Evolutionary conservation across 2,113 vertebrate species (phyloP).

Genomic region (Emydocephalus ijimae): DNA sequence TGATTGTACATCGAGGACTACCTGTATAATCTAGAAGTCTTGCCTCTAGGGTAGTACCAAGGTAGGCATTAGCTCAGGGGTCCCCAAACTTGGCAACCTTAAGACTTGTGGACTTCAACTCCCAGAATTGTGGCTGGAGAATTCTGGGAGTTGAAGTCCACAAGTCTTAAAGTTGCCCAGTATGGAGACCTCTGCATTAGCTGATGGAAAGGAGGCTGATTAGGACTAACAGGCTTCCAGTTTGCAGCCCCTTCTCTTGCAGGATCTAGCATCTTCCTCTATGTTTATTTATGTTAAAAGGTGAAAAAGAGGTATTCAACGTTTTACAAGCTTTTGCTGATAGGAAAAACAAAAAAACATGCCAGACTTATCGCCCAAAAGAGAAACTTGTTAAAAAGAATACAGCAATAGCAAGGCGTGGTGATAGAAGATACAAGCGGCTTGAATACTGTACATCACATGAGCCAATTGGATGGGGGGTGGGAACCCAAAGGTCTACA

Average conservation of each 20-base stretch:
- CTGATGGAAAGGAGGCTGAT: not conserved
- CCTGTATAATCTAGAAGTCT: not conserved
- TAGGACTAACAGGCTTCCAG: not conserved
- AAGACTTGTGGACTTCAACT: too few species aligned
- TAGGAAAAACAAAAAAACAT: not conserved
- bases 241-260: not conserved
- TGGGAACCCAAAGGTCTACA: not conserved
- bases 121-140: too few species aligned
- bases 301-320: not conserved
- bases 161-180: too few species aligned
- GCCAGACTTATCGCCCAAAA: slow-evolving; percentile 3
- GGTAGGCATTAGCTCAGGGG: not conserved
- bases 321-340: not conserved
- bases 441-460: not conserved
- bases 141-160: too few species aligned
- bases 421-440: not conserved
- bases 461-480: not conserved
- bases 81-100: too few species aligned
- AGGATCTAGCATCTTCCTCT: not conserved
- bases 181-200: not conserved
- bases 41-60: not conserved
- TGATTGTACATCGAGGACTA: not conserved
- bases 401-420: not conserved
- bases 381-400: slow-evolving; percentile 1
- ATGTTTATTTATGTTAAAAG: not conserved